phyloP scores from a whole-genome alignment of 2,113 vertebrate genomes.

The Scomber scombrus region DNA sequence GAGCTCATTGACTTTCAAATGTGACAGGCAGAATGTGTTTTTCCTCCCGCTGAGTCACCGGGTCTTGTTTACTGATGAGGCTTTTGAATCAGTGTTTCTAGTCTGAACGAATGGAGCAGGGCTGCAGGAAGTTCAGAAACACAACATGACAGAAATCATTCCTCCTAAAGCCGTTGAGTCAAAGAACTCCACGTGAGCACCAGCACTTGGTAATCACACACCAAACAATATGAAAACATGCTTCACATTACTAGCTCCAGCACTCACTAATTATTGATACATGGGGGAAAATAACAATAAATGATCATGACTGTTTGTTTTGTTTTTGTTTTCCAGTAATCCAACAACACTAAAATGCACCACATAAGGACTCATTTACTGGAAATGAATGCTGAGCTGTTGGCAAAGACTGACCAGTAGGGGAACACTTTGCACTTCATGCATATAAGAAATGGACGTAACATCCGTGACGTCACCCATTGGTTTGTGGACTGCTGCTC shows the following conservation, averaged over 20 bases:
- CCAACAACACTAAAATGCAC: too few species aligned
- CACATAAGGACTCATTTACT: too few species aligned
- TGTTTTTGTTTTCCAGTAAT: too few species aligned
- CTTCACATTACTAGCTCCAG: neutral
- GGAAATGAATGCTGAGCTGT: too few species aligned
- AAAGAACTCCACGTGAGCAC: slow-evolving; percentile 24
- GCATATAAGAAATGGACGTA: too few species aligned
- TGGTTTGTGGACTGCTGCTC: too few species aligned
- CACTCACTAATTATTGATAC: neutral
- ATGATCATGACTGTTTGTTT: too few species aligned
- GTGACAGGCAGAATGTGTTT: slow-evolving; percentile 64
- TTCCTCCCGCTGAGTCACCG: slow-evolving; percentile 68
- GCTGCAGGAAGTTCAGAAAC: slow-evolving; percentile 43
- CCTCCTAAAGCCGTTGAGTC: slow-evolving; percentile 28
- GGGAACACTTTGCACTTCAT: too few species aligned
- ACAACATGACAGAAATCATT: slow-evolving; percentile 52
- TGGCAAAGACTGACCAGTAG: too few species aligned
- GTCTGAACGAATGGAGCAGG: slow-evolving; percentile 50
- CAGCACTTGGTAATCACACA: slow-evolving; percentile 8
- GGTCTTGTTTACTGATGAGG: slow-evolving; percentile 77
- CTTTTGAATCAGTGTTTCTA: slow-evolving; percentile 76
- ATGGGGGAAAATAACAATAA: too few species aligned
- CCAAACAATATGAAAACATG: slow-evolving; percentile 16
- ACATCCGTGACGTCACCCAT: too few species aligned
- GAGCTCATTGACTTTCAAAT: slow-evolving; percentile 81